phyloP scores from a whole-genome alignment of 1,140 invertebrate genomes.

The Pteromalus puparum region DNA sequence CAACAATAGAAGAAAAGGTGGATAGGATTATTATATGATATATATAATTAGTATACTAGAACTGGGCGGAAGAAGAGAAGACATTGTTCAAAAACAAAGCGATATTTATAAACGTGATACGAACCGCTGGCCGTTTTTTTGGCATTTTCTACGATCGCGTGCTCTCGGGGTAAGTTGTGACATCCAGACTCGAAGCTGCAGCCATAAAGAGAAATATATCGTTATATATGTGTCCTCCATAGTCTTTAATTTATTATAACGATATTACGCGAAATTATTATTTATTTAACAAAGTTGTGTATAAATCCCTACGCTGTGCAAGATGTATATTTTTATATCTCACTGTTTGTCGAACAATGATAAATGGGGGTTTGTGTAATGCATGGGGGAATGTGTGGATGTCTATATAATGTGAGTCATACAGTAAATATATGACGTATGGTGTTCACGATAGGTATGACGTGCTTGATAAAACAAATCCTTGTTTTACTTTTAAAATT shows the following conservation, averaged over 20 bases:
- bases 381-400: neutral
- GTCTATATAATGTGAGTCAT: neutral
- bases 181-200: constrained; percentile 73
- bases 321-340: neutral
- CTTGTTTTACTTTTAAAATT: neutral
- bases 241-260: constrained; percentile 13
- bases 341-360: neutral
- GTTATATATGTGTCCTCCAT: constrained; percentile 38
- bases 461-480: neutral
- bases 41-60: neutral
- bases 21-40: constrained; percentile 15
- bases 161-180: constrained; percentile 70
- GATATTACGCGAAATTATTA: neutral
- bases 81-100: constrained; percentile 32
- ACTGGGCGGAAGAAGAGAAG: constrained; percentile 23
- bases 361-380: neutral
- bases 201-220: constrained; percentile 65
- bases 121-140: constrained; percentile 74
- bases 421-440: neutral
- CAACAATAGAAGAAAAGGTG: constrained; percentile 20
- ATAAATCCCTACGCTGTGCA: neutral
- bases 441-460: neutral
- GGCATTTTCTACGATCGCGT: constrained; percentile 74
- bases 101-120: constrained; percentile 62
- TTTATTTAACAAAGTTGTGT: neutral